phyloP scores from a whole-genome alignment of 2,888 invertebrate genomes.

The Epirrhoe tristata region DNA sequence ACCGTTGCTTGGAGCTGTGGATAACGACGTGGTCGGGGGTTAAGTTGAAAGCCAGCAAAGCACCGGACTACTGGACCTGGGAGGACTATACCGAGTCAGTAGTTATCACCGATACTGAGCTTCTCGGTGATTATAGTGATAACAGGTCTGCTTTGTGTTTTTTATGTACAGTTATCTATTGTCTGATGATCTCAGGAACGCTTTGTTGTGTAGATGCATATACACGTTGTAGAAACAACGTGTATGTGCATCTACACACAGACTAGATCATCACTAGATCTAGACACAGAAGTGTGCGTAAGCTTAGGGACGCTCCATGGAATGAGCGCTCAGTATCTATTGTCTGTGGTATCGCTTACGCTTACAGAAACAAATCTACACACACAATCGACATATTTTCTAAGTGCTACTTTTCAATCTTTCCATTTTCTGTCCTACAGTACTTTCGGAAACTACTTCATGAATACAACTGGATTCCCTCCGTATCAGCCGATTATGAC shows the following conservation, averaged over 20 bases:
- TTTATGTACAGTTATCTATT: no score
- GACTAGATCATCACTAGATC: no score
- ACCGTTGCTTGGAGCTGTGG: conserved; percentile 72
- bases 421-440: conserved; percentile 9
- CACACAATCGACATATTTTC: background rate
- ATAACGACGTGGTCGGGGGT: conserved; percentile 60
- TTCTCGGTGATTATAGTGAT: conserved; percentile 14
- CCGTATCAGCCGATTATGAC: conserved; percentile 8
- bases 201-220: no score
- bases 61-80: conserved; percentile 18
- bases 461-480: conserved; percentile 19
- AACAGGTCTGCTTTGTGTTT: conserved; percentile 1
- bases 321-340: no score
- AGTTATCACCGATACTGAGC: background rate
- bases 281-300: no score
- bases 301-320: no score
- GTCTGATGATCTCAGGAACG: no score
- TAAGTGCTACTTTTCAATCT: background rate
- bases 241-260: no score
- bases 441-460: conserved; percentile 18
- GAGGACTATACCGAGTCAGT: conserved; percentile 4
- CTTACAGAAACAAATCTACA: no score
- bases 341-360: no score
- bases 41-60: conserved; percentile 8
- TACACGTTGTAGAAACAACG: no score